Conservation (phyloP, 2,888 invertebrate species). For the Acanthococcus lagerstroemiae region DNA sequence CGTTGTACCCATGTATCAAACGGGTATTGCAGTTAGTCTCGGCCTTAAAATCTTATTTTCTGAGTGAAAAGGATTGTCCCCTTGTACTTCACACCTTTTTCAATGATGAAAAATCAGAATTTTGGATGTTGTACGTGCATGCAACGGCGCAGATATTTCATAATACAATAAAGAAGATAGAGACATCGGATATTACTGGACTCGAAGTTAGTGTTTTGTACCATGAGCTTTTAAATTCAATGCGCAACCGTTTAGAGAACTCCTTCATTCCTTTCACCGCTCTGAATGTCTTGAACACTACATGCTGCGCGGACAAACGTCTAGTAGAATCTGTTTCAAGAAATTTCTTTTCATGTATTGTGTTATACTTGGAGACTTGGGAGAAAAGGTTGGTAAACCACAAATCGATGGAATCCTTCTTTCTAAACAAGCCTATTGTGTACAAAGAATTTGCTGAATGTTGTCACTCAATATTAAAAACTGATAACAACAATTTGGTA, state of each 20-base stretch:
- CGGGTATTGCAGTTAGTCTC: slow-evolving; percentile 38
- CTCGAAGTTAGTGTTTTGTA: slow-evolving; percentile 2
- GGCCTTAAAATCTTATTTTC: slow-evolving; percentile 37
- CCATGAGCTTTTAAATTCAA: slow-evolving; percentile 36
- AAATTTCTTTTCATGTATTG: not conserved
- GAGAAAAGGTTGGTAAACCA: not conserved
- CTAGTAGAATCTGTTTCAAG: not conserved
- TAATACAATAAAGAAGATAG: slow-evolving; percentile 18
- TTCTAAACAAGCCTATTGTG: not conserved
- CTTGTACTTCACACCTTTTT: slow-evolving; percentile 37
- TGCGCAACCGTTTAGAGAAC: slow-evolving; percentile 1
- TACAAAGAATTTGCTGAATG: not conserved
- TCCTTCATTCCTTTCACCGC: slow-evolving; percentile 10
- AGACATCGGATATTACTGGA: slow-evolving; percentile 11
- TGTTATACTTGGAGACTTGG: not conserved
- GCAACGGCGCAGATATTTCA: slow-evolving; percentile 17
- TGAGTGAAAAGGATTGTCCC: slow-evolving; percentile 37
- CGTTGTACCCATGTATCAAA: slow-evolving; percentile 38
- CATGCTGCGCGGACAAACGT: not conserved
- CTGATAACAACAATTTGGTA: not conserved
- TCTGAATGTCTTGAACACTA: not conserved
- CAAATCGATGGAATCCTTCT: not conserved
- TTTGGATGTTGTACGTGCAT: slow-evolving; percentile 30
- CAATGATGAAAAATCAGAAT: slow-evolving; percentile 33
- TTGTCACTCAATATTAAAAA: not conserved